Evolutionary conservation across 2,797 vertebrate species (phyloP).

Genomic region (Catharus ustulatus): DNA sequence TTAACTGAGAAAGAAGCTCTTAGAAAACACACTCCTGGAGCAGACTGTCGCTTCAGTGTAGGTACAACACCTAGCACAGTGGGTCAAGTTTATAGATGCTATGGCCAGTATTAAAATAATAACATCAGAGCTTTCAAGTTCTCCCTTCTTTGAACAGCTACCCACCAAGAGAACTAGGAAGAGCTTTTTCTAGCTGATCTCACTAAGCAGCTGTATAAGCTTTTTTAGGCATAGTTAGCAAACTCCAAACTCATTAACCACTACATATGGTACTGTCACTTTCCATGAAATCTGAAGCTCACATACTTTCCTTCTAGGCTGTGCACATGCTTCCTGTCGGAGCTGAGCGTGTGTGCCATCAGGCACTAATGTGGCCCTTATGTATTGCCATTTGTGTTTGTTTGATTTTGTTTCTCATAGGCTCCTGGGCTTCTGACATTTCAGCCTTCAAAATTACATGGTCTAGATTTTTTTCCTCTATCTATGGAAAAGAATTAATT

Average conservation of each 20-base stretch:
- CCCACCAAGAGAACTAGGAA: background rate
- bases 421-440: constrained; percentile 38
- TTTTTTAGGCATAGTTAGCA: constrained; percentile 64
- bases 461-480: background rate
- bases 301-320: constrained; percentile 48
- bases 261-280: constrained; percentile 73
- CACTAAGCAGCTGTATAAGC: constrained; percentile 49
- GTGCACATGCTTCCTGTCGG: constrained; percentile 50
- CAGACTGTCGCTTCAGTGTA: background rate
- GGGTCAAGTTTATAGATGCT: background rate
- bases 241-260: constrained; percentile 66
- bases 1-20: background rate
- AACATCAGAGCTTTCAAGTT: background rate
- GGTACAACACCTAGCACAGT: background rate
- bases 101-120: background rate
- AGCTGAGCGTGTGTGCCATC: constrained; percentile 19
- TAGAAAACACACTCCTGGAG: background rate
- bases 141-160: background rate
- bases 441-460: background rate
- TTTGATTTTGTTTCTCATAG: constrained; percentile 34
- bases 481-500: background rate
- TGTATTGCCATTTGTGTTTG: constrained; percentile 40
- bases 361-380: background rate
- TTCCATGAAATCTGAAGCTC: constrained; percentile 58
- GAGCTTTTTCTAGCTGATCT: constrained; percentile 37